phyloP scores from a whole-genome alignment of 2,888 invertebrate genomes.

The Molanna angustata region DNA sequence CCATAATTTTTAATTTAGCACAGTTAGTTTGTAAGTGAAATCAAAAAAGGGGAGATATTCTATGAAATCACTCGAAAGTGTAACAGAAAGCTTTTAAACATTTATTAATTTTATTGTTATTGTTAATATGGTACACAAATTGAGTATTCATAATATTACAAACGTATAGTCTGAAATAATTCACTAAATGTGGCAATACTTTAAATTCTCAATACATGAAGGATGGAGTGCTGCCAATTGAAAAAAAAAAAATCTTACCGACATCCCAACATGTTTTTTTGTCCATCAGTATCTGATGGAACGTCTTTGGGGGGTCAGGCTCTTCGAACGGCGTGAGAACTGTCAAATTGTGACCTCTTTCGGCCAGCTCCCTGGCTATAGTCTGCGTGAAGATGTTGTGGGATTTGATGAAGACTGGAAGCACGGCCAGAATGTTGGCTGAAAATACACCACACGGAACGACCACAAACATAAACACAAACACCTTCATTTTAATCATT shows the following conservation, averaged over 20 bases:
- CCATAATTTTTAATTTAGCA: too few species aligned
- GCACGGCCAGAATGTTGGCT: constrained; percentile 26
- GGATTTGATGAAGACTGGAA: constrained; percentile 26
- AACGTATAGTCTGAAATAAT: too few species aligned
- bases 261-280: constrained; percentile 29
- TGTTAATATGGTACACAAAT: too few species aligned
- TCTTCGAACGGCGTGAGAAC: constrained; percentile 35
- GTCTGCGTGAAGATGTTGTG: constrained; percentile 28
- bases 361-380: constrained; percentile 36
- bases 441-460: background rate
- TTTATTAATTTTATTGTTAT: too few species aligned
- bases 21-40: too few species aligned
- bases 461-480: background rate
- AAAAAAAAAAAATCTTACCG: constrained; percentile 14
- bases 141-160: too few species aligned
- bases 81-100: too few species aligned
- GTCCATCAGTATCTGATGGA: constrained; percentile 36
- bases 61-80: too few species aligned
- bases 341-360: constrained; percentile 37
- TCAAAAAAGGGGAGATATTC: too few species aligned
- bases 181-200: too few species aligned
- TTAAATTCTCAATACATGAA: too few species aligned
- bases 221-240: too few species aligned
- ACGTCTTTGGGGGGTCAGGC: constrained; percentile 27
- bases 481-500: background rate